phyloP scores from a whole-genome alignment of 2,888 invertebrate species.

The Tupiocoris notatus region DNA sequence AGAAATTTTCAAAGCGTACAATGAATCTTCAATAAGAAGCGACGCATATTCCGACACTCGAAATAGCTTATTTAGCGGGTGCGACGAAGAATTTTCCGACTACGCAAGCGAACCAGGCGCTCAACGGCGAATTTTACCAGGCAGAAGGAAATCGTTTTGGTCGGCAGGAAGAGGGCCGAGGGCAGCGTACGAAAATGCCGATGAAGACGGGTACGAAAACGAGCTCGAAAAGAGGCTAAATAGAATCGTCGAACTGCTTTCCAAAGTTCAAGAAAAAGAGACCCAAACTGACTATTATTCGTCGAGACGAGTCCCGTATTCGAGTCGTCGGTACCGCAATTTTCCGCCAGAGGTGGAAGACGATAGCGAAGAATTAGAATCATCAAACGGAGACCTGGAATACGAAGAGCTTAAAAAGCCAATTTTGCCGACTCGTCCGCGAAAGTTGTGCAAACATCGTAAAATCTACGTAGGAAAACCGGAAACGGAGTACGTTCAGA shows the following conservation, averaged over 20 bases:
- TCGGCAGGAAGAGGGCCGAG: background rate
- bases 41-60: background rate
- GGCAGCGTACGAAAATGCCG: background rate
- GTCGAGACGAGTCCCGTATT: background rate
- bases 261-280: background rate
- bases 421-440: too few species aligned
- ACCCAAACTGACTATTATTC: background rate
- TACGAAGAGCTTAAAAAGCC: too few species aligned
- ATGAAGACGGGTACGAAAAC: background rate
- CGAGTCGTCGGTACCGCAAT: background rate
- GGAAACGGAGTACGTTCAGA: background rate
- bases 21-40: background rate
- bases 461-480: background rate
- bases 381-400: background rate
- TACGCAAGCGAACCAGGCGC: too few species aligned
- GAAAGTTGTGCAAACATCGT: background rate
- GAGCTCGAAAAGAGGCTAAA: background rate
- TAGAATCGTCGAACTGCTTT: background rate
- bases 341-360: background rate
- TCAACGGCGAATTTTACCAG: too few species aligned
- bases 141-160: background rate
- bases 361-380: background rate
- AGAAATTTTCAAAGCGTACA: too few species aligned
- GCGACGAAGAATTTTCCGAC: background rate
- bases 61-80: background rate